phyloP scores from a whole-genome alignment of 2,113 vertebrate genomes.

The Okapia johnstoni region DNA sequence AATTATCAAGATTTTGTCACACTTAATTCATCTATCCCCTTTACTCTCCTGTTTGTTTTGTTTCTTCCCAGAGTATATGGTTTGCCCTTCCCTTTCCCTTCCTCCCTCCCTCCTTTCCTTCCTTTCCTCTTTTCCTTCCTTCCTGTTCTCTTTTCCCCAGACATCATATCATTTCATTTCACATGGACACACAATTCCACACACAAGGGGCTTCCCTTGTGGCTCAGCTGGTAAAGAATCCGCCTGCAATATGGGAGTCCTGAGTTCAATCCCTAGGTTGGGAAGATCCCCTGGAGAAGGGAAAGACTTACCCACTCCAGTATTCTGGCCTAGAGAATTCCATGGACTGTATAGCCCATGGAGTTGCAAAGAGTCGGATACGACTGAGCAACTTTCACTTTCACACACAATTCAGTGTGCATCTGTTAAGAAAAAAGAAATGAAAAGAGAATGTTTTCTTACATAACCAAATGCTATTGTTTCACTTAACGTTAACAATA shows the following conservation, averaged over 20 bases:
- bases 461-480: constrained; percentile 30
- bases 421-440: background rate
- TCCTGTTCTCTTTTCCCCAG: background rate
- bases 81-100: background rate
- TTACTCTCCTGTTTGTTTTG: constrained; percentile 8
- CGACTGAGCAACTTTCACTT: background rate
- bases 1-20: background rate
- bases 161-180: background rate
- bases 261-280: background rate
- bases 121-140: too few species aligned
- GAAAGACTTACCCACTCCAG: background rate
- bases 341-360: background rate
- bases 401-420: background rate
- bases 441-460: background rate
- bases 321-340: background rate
- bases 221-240: background rate
- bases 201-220: background rate
- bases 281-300: background rate
- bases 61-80: background rate
- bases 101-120: background rate
- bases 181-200: background rate
- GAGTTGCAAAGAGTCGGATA: background rate
- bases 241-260: background rate
- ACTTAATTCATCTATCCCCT: background rate
- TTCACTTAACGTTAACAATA: constrained; percentile 8